phyloP scores from a whole-genome alignment of 2,113 vertebrate species.

The Psephotus haematonotus region DNA sequence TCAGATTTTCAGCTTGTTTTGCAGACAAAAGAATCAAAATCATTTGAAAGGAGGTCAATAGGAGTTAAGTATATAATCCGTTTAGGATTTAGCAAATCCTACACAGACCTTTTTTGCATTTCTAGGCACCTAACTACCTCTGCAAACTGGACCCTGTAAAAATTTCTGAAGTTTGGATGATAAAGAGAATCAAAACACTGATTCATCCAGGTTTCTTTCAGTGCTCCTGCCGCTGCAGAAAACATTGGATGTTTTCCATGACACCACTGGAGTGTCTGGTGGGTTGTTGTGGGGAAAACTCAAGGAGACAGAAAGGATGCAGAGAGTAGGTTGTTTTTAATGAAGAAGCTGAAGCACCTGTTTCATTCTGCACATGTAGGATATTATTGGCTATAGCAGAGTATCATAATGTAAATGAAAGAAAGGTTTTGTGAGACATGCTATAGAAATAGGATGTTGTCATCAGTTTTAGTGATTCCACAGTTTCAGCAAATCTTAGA shows the following conservation, averaged over 20 bases:
- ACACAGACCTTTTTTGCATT: constrained; percentile 18
- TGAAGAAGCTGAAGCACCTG: background rate
- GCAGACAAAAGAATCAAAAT: constrained; percentile 39
- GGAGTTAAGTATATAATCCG: constrained; percentile 53
- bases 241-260: no score
- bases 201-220: background rate
- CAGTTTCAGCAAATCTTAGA: background rate
- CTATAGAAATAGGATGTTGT: background rate
- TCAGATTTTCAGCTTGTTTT: constrained; percentile 26
- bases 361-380: background rate
- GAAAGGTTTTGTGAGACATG: background rate
- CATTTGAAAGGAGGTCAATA: constrained; percentile 41
- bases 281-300: background rate
- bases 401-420: background rate
- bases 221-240: background rate
- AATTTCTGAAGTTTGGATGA: background rate
- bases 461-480: background rate
- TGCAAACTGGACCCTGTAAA: background rate
- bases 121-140: background rate
- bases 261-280: background rate
- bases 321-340: background rate
- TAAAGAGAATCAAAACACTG: background rate
- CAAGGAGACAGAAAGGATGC: background rate
- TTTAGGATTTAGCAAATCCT: constrained; percentile 56
- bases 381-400: background rate